Conservation (phyloP, 2,797 vertebrate genomes). For the Sciurus vulgaris region DNA sequence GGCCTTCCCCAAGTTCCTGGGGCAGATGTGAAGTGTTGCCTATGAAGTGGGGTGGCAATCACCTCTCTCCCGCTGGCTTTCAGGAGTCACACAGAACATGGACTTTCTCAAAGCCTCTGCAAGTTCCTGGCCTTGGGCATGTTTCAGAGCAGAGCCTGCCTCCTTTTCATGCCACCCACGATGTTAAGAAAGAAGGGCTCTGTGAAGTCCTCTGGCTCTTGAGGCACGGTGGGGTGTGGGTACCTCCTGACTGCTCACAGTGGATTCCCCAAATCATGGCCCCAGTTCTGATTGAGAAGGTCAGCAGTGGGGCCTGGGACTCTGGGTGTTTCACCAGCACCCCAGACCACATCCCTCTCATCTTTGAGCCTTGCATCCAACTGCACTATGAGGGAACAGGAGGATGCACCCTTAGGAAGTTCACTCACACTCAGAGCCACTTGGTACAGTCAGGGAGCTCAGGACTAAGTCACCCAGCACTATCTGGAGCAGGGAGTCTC, state of each 20-base stretch:
- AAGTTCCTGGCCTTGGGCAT: background rate
- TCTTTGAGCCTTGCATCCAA: background rate
- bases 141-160: background rate
- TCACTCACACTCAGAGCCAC: background rate
- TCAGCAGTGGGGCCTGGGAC: too few relatives aligned
- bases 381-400: background rate
- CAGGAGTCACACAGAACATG: background rate
- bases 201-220: background rate
- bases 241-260: background rate
- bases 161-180: background rate
- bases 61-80: background rate
- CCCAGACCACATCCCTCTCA: background rate
- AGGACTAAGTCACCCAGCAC: background rate
- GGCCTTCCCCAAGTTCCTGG: too few relatives aligned
- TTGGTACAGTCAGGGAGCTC: rapidly evolving
- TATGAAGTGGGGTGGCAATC: background rate
- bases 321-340: background rate
- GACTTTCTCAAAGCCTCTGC: background rate
- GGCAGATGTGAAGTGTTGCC: background rate
- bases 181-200: background rate
- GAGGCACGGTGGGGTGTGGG: background rate
- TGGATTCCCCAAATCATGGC: background rate
- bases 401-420: background rate
- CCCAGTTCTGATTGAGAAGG: background rate
- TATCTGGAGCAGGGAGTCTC: background rate